phyloP scores from a whole-genome alignment of 2,113 vertebrate genomes.

The Sterna hirundo region DNA sequence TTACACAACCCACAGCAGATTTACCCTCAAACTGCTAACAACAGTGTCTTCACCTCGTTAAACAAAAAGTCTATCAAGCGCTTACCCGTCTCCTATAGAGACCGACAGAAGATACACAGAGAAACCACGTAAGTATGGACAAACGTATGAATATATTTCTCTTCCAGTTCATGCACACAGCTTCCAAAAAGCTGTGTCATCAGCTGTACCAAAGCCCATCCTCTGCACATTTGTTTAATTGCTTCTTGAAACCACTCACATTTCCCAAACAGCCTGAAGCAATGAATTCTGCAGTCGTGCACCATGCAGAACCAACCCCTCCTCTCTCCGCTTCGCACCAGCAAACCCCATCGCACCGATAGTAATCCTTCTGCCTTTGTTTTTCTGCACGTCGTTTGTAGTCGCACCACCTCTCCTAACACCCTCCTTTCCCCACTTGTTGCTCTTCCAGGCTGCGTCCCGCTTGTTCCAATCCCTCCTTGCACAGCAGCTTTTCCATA shows the following conservation, averaged over 20 bases:
- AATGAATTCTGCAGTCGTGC: not conserved
- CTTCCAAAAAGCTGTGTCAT: not conserved
- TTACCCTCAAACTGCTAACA: not conserved
- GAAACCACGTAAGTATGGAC: not conserved
- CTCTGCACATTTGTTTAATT: not conserved
- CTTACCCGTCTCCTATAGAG: not conserved
- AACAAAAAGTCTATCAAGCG: not conserved
- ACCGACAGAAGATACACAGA: not conserved
- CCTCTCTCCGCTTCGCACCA: not conserved
- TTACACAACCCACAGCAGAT: not conserved
- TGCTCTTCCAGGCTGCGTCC: not conserved
- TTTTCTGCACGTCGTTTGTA: fast-evolving
- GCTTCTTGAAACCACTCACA: not conserved
- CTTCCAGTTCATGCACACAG: not conserved
- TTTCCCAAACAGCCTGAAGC: not conserved
- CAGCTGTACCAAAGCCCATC: not conserved
- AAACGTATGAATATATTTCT: not conserved
- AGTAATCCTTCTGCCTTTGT: not conserved
- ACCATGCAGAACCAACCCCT: fast-evolving
- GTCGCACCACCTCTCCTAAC: not conserved
- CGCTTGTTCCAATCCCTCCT: not conserved
- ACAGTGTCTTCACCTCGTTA: not conserved
- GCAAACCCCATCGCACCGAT: fast-evolving
- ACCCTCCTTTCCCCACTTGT: not conserved
- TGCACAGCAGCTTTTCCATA: not conserved